Evolutionary conservation across 2,888 invertebrate species (phyloP), one percentile per base, ranked within the genome.

Genomic region (Aphidius colemani): DNA sequence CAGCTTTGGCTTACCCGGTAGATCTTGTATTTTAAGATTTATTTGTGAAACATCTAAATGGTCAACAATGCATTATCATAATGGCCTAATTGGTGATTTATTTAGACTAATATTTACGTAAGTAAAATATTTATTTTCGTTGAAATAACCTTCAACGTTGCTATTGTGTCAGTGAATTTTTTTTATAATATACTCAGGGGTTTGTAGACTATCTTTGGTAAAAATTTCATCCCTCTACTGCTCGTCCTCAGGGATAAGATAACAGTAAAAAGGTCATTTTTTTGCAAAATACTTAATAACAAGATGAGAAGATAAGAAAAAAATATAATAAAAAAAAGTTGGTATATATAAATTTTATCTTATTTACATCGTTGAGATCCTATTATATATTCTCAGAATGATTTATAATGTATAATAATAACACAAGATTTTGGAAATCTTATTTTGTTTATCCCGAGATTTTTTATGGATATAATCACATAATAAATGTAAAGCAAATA

Each of bases 21-120:
- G 69, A 65, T 70, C 72, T 58, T 81, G 82, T 66, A 72, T 81
- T 10, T 72, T 81, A 61, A 74, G 79, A 69, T 73, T 76, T 41
- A 81, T 82, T 66, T 82, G 82, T 69, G 81, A 82, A 67, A 75
- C 77, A 7, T 69, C 76, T 10, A 72, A 69, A 10, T 68, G 70
- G 61, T 72, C 74, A 30, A 30, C 30, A 43, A 66, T 75, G 53
- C 72, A 75, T 59, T 63, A 63, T 58, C 73, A 76, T 69, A 76
- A 79, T 66, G 80, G 80, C 43, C 72, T 82, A 7, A 66, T 81
- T 55, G 81, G 79, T 50, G 78, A 80, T 69, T 60, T 81, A 41
- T 63, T 81, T 65, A 74, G 75, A 61, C 78, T 81, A 60, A 63
- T 80, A 64, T 74, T 83, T 64, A 77, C 74, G 80, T 79, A 70